Evolutionary conservation across 2,113 vertebrate species (phyloP), one percentile per base, ranked within the genome.

Genomic region (Morone saxatilis): DNA sequence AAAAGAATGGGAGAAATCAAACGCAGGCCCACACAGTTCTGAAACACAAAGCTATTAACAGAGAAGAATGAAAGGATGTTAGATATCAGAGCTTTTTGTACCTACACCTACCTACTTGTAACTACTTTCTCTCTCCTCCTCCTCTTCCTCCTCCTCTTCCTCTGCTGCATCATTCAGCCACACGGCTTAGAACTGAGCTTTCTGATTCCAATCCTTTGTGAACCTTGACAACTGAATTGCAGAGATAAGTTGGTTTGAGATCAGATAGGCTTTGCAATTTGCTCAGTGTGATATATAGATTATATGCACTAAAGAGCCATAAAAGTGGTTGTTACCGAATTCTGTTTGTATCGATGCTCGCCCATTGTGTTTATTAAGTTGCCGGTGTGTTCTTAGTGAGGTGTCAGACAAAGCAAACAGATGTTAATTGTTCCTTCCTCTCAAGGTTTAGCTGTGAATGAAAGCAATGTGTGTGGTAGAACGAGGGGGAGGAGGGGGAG

Each of bases 391-490:
- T 50, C 45, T 45, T 1, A 16, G 48, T 36, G 6, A 67, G 66
- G 54, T 68, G 65, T 69, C 43, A 48, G 50, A 73, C 10, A 50
- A 81, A 75, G 69, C 22, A 62, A 78, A 59, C 45, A 66, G 65
- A 31, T 43, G 73, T 84, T 91, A 82, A 70, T 65, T 79, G 71
- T 80, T 78, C 19, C 16, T 67, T 77, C 45, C 51, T 75, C 10
- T 81, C 14, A 48, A 43, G 47, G 20, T 66, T 76, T 11, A 61
- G 59, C 62, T 19, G 36, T 89, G 84, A 92, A 89, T 87, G 65
- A 81, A 90, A 80, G 86, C 76, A 65, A 36, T 61, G 70, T 78
- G 74, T 85, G 73, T 70, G 73, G 77, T 20, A 50, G 61, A 31
- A 47, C 36, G 19, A 47, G 56, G 5, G 5, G 3, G 50, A 12